These are phyloP conservation scores for Triplophysa siluroides DNA, from an alignment of 2,113 vertebrate species.

Conservation along the genomic window DNA sequence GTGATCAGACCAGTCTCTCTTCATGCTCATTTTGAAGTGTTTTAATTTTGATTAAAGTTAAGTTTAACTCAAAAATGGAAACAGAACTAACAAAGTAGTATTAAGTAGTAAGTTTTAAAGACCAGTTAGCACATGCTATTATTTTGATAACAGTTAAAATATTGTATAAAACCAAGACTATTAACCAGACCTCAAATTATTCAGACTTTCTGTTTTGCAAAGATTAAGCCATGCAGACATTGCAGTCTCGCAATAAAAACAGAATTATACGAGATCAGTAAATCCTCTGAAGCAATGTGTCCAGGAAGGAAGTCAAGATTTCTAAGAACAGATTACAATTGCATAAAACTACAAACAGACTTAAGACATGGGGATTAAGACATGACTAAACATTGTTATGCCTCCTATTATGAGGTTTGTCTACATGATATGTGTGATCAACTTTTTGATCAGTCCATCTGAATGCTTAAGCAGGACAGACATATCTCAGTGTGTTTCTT, in stretches of 20 bases:
- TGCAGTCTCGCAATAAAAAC: not conserved
- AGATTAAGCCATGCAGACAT: not conserved
- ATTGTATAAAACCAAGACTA: not conserved
- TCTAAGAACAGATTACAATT: not conserved
- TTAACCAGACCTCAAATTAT: not conserved
- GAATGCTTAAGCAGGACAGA: not conserved
- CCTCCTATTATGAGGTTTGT: not conserved
- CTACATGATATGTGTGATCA: not conserved
- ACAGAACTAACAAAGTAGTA: no score
- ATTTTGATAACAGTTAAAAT: no score
- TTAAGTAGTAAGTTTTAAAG: no score
- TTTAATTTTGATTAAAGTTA: no score
- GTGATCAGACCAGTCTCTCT: no score
- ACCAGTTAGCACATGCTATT: no score
- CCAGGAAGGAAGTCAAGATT: not conserved
- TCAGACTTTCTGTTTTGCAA: not conserved
- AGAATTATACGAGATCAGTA: not conserved
- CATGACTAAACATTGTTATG: slow-evolving; percentile 13
- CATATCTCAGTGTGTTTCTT: not conserved
- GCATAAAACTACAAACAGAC: slow-evolving; percentile 1
- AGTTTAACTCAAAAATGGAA: no score
- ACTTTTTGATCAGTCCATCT: not conserved
- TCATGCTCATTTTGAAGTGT: no score
- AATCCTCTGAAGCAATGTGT: slow-evolving; percentile 18
- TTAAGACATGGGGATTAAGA: not conserved